Evolutionary conservation across 2,113 vertebrate genomes (phyloP), one percentile per base, ranked within the genome.

Genomic region (Lepus europaeus): DNA sequence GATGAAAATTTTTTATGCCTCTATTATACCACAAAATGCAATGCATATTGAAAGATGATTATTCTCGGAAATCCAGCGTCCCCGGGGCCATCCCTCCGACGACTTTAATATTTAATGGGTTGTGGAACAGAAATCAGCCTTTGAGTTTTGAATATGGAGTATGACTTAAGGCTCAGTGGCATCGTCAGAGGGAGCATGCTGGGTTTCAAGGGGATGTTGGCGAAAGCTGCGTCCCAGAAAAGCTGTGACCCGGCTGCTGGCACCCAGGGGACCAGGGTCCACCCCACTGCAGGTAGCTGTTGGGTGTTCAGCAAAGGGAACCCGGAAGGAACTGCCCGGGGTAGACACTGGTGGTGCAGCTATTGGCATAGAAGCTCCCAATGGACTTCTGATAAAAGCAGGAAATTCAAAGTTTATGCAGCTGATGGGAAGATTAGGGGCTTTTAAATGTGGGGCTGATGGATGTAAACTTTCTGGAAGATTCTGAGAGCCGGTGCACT

Each of bases 391-490:
- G 96, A 96, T 95, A 95, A 96, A 96, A 92, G 95, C 95, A 97
- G 96, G 94, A 90, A 93, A 97, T 96, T 91, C 84, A 72, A 53
- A 95, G 85, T 96, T 96, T 97, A 96, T 96, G 87, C 97, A 97
- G 87, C 88, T 39, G 96, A 97, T 95, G 93, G 33, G 66, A 70
- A 95, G 96, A 95, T 94, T 94, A 93, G 97, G 90, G 59, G 95
- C 94, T 97, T 96, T 95, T 95, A 95, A 95, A 89, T 84, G 49
- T 49, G 87, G 77, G 89, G 72, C 88, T 96, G 94, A 97, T 82
- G 80, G 97, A 96, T 91, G 89, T 59, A 86, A 95, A 96, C 95
- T 94, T 83, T 90, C 82, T 33, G 82, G 76, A 72, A 93, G 95
- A 94, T 89, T 63, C 74, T 12, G 87, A 79, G 81, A 73, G 68